Evolutionary conservation across 2,113 vertebrate species (phyloP), one percentile per base, ranked within the genome.

Genomic region (Neoarius graeffei): DNA sequence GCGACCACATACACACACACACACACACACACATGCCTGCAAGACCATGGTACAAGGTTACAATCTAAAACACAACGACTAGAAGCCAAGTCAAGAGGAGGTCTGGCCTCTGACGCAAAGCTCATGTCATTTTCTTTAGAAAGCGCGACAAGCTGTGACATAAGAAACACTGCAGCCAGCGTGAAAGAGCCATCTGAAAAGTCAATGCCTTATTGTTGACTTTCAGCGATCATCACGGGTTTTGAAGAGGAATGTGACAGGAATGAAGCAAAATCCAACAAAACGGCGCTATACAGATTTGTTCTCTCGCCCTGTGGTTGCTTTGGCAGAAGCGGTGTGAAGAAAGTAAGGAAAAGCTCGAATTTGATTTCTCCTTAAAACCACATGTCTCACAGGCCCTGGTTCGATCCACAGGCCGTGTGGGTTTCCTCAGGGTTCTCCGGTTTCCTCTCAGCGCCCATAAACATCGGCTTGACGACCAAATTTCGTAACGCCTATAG

Each of bases 51-150:
- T 77, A 54, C 86, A 89, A 89, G 89, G 88, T 90, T 90, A 89
- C 83, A 90, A 56, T 85, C 81, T 86, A 42, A 91, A 81, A 87
- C 86, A 89, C 54, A 66, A 81, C 64, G 66, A 83, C 89, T 85
- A 87, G 85, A 85, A 84, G 76, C 71, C 89, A 89, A 87, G 69
- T 87, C 89, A 56, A 76, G 85, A 87, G 89, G 89, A 90, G 89
- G 89, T 89, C 89, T 89, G 89, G 81, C 85, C 83, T 90, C 87
- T 90, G 89, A 90, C 89, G 89, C 83, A 90, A 69, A 88, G 60
- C 88, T 74, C 85, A 79, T 86, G 87, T 89, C 89, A 67, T 52
- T 87, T 84, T 87, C 88, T 90, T 90, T 90, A 81, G 85, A 89
- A 64, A 81, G 25, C 13, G 5, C 76, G 85, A 82, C 89, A 90